phyloP scores from a whole-genome alignment of 2,113 vertebrate species.

The Anthoscopus minutus region DNA sequence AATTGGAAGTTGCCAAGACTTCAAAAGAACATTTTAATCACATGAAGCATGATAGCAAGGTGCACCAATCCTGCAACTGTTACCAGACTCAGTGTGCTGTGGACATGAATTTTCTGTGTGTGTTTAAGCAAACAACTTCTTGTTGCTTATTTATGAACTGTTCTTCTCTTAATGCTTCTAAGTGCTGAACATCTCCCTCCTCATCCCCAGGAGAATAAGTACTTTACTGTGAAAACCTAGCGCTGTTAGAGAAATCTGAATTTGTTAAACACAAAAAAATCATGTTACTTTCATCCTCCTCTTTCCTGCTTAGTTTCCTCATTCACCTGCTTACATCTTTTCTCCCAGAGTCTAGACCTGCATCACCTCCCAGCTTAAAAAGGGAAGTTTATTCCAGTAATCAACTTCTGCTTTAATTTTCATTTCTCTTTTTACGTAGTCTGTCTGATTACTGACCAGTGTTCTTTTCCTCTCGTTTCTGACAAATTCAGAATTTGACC shows the following conservation, averaged over 20 bases:
- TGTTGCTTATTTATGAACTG: neutral
- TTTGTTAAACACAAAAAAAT: neutral
- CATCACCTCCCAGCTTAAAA: neutral
- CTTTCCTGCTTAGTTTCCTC: neutral
- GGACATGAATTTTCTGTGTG: neutral
- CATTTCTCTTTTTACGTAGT: neutral
- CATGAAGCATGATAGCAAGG: neutral
- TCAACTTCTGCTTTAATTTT: neutral
- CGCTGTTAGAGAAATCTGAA: neutral
- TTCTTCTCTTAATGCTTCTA: neutral
- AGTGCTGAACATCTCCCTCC: neutral
- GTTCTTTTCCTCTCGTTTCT: neutral
- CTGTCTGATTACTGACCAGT: neutral
- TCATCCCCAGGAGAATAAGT: neutral
- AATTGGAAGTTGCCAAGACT: neutral
- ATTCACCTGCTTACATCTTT: neutral
- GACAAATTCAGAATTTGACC: neutral
- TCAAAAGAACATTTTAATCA: neutral
- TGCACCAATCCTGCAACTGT: neutral
- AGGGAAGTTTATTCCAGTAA: neutral
- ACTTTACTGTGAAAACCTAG: neutral
- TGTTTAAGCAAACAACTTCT: neutral
- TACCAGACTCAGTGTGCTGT: neutral
- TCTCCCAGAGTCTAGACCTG: neutral
- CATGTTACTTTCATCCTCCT: fast-evolving